Percentiles rank a stretch among this genome's conserved stretches.
phyloP scores from a whole-genome alignment of 1,140 invertebrate species.

The Formica exsecta region DNA sequence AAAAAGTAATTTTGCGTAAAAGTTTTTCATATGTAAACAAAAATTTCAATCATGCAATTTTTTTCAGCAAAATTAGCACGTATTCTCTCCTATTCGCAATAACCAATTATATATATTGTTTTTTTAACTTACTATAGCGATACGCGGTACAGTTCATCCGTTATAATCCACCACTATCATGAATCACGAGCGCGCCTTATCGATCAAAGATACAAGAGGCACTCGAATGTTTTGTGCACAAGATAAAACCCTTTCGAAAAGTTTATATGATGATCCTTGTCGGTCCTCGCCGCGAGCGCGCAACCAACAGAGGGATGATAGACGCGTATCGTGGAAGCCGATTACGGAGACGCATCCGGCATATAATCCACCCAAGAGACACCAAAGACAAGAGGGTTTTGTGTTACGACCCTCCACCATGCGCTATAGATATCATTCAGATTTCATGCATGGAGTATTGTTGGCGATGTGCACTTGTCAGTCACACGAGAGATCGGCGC shows the following conservation, averaged over 20 bases:
- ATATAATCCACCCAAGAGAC: constrained; percentile 52
- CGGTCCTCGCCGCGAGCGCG: constrained; percentile 11
- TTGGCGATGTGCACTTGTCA: constrained; percentile 37
- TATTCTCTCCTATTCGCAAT: neutral
- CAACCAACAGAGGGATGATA: constrained; percentile 18
- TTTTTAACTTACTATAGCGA: neutral
- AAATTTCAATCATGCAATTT: neutral
- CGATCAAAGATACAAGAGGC: constrained; percentile 36
- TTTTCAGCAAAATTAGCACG: neutral
- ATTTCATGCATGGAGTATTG: constrained; percentile 53
- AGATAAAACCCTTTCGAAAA: constrained; percentile 56
- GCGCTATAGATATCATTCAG: constrained; percentile 45
- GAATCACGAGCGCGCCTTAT: constrained; percentile 26
- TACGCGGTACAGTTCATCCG: neutral
- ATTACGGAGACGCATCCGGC: constrained; percentile 47
- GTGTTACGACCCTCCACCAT: constrained; percentile 33
- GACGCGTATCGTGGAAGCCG: constrained; percentile 41
- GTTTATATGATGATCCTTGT: constrained; percentile 48
- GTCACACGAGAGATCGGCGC: constrained; percentile 1
- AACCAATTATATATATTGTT: constrained; percentile 4
- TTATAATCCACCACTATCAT: constrained; percentile 6
- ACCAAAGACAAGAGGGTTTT: constrained; percentile 53
- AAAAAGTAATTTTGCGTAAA: neutral
- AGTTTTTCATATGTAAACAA: neutral
- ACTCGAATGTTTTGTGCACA: constrained; percentile 54